phyloP scores from a whole-genome alignment of 2,888 invertebrate genomes.

The Rhynchonema sp. region DNA sequence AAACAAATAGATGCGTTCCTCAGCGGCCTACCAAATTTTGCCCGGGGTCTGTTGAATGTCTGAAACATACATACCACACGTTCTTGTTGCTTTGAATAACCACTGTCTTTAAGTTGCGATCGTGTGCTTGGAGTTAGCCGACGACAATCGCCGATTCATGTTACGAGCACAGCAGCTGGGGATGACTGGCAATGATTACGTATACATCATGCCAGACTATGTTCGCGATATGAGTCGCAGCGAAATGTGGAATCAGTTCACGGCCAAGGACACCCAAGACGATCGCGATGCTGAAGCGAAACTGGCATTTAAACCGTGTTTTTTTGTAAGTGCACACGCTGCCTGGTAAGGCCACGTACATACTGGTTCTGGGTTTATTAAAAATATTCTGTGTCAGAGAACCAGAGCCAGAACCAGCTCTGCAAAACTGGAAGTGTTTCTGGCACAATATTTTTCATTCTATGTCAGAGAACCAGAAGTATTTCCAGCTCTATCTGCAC shows the following conservation, averaged over 20 bases:
- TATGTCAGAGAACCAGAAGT: too few relatives aligned
- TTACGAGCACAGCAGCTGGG: constrained; percentile 2
- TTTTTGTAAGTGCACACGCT: too few relatives aligned
- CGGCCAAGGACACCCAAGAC: background rate
- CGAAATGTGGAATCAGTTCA: constrained; percentile 4
- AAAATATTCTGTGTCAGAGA: too few relatives aligned
- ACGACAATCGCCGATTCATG: constrained; percentile 4
- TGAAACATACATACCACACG: too few relatives aligned
- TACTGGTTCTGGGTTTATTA: too few relatives aligned
- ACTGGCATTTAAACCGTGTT: constrained; percentile 3
- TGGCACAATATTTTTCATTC: too few relatives aligned
- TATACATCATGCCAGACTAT: constrained; percentile 5
- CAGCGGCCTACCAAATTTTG: background rate
- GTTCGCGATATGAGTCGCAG: constrained; percentile 5
- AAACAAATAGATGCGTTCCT: constrained; percentile 5
- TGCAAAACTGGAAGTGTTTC: too few relatives aligned
- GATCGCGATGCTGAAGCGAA: constrained; percentile 3
- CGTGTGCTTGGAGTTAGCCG: constrained; percentile 6
- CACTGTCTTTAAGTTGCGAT: constrained; percentile 2
- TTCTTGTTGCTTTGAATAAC: too few relatives aligned
- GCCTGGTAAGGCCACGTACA: too few relatives aligned
- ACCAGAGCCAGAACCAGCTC: too few relatives aligned
- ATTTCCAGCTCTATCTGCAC: too few relatives aligned
- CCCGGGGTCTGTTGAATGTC: too few relatives aligned
- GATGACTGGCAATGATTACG: constrained; percentile 1